These are phyloP conservation scores for Fragum whitleyi DNA, from an alignment of 2,888 invertebrate species.

Conservation along the genomic window DNA sequence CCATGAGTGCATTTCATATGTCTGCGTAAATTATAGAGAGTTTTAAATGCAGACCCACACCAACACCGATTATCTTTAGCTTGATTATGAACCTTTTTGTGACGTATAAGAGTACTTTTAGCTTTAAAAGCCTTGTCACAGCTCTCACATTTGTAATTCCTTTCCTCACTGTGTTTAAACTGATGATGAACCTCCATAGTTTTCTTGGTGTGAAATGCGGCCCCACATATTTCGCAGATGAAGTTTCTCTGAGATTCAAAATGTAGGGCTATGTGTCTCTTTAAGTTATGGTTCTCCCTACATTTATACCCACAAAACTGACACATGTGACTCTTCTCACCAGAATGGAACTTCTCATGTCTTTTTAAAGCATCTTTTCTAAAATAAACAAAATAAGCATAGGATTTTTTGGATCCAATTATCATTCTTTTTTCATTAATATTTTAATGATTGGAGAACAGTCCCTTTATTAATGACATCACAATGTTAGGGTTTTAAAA, in stretches of 20 bases:
- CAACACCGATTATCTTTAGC: conserved; percentile 72
- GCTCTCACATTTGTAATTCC: conserved; percentile 78
- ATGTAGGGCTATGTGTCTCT: conserved; percentile 83
- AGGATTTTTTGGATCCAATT: too few species aligned
- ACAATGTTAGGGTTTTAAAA: too few species aligned
- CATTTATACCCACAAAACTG: conserved; percentile 83
- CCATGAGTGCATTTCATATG: conserved; percentile 76
- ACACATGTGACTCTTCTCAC: conserved; percentile 77
- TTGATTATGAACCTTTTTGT: conserved; percentile 69
- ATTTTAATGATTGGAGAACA: not conserved
- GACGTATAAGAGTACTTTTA: conserved; percentile 71
- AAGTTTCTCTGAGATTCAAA: conserved; percentile 80
- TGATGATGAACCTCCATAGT: conserved; percentile 84
- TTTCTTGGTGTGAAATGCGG: conserved; percentile 83
- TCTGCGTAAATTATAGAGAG: conserved; percentile 75
- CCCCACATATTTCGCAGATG: conserved; percentile 84
- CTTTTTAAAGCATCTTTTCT: conserved; percentile 79
- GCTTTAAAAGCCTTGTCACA: conserved; percentile 80
- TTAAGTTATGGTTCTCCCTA: conserved; percentile 81
- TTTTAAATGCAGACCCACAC: conserved; percentile 75
- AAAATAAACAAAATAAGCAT: conserved; percentile 44
- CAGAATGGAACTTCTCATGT: conserved; percentile 79
- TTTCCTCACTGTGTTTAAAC: conserved; percentile 83
- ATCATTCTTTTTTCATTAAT: not conserved
- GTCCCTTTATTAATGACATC: too few species aligned